Evolutionary conservation across 2,113 vertebrate genomes (phyloP), one percentile per base, ranked within the genome.

Genomic region (Eolophus roseicapilla): DNA sequence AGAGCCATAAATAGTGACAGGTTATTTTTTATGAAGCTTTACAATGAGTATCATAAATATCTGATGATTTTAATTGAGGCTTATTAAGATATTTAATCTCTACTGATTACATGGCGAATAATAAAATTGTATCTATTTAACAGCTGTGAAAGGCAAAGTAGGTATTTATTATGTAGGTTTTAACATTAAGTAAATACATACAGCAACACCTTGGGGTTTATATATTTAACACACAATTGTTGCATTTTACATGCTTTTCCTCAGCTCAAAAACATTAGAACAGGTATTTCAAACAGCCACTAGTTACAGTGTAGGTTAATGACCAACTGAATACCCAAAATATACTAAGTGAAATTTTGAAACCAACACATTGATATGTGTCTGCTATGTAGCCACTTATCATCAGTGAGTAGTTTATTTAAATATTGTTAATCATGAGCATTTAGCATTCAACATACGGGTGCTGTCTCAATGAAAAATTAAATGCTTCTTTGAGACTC

Each of bases 61-160:
- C 52, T 95, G 65, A 94, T 82, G 37, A 60, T 95, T 96, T 97
- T 95, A 96, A 96, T 90, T 97, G 88, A 87, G 50, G 91, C 86
- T 95, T 95, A 97, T 94, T 97, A 96, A 86, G 75, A 75, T 94
- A 88, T 69, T 93, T 97, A 95, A 96, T 97, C 86, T 96, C 52
- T 91, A 60, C 78, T 93, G 78, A 95, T 94, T 95, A 80, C 76
- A 79, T 80, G 71, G 43, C 46, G 94, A 95, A 86, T 91, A 96
- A 95, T 93, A 91, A 95, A 97, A 95, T 44, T 68, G 77, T 65
- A 82, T 92, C 91, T 95, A 74, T 87, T 96, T 83, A 95, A 95
- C 90, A 55, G 31, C 62, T 91, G 75, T 85, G 39, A 91, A 96
- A 96, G 65, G 89, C 39, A 83, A 75, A 92, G 53, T 71, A 87